Base-by-base conservation (phyloP, 2,888 invertebrate genomes). In the Pterostichus madidus region DNA sequence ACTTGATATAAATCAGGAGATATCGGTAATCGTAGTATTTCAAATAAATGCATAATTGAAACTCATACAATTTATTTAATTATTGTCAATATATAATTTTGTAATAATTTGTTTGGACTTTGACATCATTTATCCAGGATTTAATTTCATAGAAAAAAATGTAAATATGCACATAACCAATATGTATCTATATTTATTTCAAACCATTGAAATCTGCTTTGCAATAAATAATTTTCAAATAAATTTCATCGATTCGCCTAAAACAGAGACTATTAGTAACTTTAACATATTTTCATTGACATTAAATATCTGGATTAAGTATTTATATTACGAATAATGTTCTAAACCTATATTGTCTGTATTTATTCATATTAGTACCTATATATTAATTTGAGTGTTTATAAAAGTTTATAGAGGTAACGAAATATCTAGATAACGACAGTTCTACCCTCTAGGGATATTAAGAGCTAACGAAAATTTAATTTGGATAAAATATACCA, bases 271-370 rank as follows among this genome's bases (percentile, higher is more conserved):
- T 11, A 5, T 11, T 32, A 35, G 11, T 35, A 13, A 6, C 1
- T 24, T 10, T 35, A 35, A 35, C 64, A 35, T 64, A 35, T n/a
- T 39, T 71, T 44, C 68, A 71, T 71, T 39, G 68, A 71, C 11
- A 71, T 71, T 71, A 71, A 71, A 71, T 71, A 71, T 71, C 68
- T 71, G 68, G 68, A 71, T 71, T 71, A 24, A 10, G 39, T 71
- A 44, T 71, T 44, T 52, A 10, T 52, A 52, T 5, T 5, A 52
- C 5, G 10, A 13, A 13, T n/a, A 39, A 39, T 39, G 39, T 39
- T 24, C 24, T 24, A 24, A 24, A 24, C 1, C 24, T 39, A 39
- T 7, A 39, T 39, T 39, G 8, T 39, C 24, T 39, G 8, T 39
- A 39, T 39, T 39, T 39, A 39, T 5, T 39, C 6, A 39, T 39